These are phyloP conservation scores for Caenorhabditis virilis DNA, from an alignment of 2,888 invertebrate species.

Conservation along the genomic window DNA sequence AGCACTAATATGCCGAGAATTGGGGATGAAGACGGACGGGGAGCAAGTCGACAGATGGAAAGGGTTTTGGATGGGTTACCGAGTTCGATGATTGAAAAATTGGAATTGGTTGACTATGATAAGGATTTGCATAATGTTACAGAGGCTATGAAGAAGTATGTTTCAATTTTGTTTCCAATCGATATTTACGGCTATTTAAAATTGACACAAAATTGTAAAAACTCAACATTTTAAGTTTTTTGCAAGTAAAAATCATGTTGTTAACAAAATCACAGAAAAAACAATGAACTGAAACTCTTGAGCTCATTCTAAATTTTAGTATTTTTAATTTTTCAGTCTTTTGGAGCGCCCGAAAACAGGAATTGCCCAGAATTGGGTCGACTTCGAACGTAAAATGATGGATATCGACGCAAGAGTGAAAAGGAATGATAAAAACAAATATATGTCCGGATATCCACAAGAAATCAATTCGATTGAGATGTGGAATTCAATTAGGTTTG, in stretches of 20 bases:
- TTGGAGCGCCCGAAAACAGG: background rate
- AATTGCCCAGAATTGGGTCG: constrained; percentile 6
- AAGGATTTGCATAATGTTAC: background rate
- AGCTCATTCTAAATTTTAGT: too few species aligned
- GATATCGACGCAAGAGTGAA: constrained; percentile 15
- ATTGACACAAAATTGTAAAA: background rate
- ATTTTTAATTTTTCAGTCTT: background rate
- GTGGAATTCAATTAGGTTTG: background rate
- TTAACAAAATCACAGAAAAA: too few species aligned
- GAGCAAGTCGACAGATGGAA: background rate
- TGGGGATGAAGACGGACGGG: constrained; percentile 9
- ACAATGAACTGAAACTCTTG: too few species aligned
- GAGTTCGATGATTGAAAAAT: background rate
- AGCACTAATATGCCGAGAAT: constrained; percentile 13
- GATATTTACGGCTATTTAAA: too few species aligned
- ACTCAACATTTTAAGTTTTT: background rate
- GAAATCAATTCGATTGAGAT: background rate
- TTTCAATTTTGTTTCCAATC: background rate
- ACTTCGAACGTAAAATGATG: constrained; percentile 17
- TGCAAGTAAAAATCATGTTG: background rate
- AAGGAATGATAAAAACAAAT: constrained; percentile 1
- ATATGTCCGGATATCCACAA: background rate
- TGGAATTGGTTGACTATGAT: constrained; percentile 7
- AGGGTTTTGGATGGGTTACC: background rate
- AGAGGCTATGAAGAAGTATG: background rate